These are phyloP conservation scores for Polyommatus iphigenia DNA, from an alignment of 2,888 invertebrate species.

Conservation along the genomic window DNA sequence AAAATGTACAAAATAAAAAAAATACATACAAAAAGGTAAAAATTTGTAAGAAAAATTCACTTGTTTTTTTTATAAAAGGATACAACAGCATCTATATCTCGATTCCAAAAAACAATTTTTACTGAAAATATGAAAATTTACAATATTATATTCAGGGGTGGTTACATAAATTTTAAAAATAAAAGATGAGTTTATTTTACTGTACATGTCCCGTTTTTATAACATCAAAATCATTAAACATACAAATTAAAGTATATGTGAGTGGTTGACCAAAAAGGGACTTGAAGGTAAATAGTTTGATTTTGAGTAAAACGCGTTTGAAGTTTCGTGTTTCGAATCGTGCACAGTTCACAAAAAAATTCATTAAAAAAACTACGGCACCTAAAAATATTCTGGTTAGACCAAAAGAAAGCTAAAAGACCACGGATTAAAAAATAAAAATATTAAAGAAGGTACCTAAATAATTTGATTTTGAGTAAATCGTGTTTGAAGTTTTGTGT, in stretches of 20 bases:
- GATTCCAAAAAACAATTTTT: not conserved
- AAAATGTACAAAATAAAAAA: not conserved
- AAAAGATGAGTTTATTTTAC: not conserved
- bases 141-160: not conserved
- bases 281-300: too few species aligned
- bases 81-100: slow-evolving; percentile 39
- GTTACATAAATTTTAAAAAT: not conserved
- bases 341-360: too few species aligned
- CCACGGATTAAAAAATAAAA: not conserved
- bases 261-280: too few species aligned
- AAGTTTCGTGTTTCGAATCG: too few species aligned
- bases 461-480: too few species aligned
- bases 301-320: too few species aligned
- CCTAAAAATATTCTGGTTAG: too few species aligned
- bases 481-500: too few species aligned
- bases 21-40: not conserved
- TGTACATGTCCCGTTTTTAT: not conserved
- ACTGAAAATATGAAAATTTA: slow-evolving; percentile 19
- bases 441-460: too few species aligned
- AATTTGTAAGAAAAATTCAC: not conserved
- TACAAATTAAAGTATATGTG: too few species aligned
- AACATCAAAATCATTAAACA: not conserved
- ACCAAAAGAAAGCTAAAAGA: too few species aligned
- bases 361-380: too few species aligned
- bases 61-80: slow-evolving; percentile 42